Percentiles rank a stretch among this genome's conserved stretches.
These are phyloP conservation scores for Lytechinus pictus DNA, from an alignment of 35 echinoderm and acorn worm species.

Conservation along the genomic window DNA sequence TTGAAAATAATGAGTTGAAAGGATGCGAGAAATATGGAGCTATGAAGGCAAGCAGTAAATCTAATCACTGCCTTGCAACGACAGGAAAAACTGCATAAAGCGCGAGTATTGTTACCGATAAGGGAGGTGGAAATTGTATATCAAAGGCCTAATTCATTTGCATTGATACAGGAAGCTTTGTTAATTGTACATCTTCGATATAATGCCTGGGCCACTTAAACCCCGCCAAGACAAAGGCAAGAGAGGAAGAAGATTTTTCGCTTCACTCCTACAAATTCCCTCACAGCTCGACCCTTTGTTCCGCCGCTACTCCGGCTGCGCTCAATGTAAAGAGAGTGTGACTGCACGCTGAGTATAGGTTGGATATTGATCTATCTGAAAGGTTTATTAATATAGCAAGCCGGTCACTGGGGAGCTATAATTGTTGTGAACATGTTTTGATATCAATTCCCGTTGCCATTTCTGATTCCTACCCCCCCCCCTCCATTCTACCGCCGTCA, in stretches of 20 bases:
- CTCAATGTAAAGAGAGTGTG: background rate
- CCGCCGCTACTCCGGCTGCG: background rate
- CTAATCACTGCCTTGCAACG: conserved; percentile 35
- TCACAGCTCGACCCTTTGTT: conserved; percentile 40
- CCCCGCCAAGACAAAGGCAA: conserved; percentile 27
- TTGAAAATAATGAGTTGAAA: conserved; percentile 19
- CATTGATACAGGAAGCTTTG: conserved; percentile 49
- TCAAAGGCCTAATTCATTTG: conserved; percentile 57
- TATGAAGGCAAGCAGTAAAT: conserved; percentile 46
- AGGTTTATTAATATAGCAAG: conserved; percentile 35
- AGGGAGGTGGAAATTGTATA: conserved; percentile 46
- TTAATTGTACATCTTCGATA: conserved; percentile 54
- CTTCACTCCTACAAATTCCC: conserved; percentile 6
- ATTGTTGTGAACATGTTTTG: conserved; percentile 44
- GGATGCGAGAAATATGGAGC: conserved; percentile 34
- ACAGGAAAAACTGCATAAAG: conserved; percentile 49
- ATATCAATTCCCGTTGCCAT: conserved; percentile 34
- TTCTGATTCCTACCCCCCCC: background rate
- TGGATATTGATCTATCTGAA: background rate
- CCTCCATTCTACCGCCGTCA: background rate
- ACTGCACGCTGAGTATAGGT: background rate
- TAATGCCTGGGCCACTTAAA: conserved; percentile 34
- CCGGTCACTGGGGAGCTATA: background rate
- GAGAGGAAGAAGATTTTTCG: background rate
- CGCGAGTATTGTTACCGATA: conserved; percentile 21